Evolutionary conservation across 2,113 vertebrate genomes (phyloP).

Genomic region (Probosciger aterrimus): DNA sequence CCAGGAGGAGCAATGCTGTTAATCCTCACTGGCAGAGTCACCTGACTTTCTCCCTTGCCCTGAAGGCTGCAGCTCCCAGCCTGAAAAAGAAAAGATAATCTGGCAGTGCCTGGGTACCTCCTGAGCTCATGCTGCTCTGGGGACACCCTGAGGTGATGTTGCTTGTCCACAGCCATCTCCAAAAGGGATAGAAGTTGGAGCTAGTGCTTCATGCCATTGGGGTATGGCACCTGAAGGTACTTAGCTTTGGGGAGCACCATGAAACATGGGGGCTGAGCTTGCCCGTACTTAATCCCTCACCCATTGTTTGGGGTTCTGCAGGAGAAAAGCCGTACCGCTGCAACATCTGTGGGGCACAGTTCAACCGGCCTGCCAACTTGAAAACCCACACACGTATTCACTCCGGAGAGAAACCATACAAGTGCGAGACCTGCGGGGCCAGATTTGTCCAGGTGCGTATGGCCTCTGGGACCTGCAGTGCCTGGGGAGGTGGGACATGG

Average conservation of each 20-base stretch:
- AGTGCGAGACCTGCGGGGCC: conserved; percentile 90
- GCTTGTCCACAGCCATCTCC: background rate
- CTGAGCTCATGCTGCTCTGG: background rate
- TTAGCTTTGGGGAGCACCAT: background rate
- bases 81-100: background rate
- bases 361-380: conserved; percentile 96
- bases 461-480: background rate
- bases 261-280: background rate
- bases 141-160: accelerated
- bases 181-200: background rate
- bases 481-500: background rate
- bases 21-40: background rate
- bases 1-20: background rate
- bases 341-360: conserved; percentile 94
- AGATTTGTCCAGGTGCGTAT: conserved; percentile 77
- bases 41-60: background rate
- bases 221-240: background rate
- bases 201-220: background rate
- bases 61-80: background rate
- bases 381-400: conserved; percentile 97
- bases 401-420: conserved; percentile 98
- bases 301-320: conserved; percentile 23
- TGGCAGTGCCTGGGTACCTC: accelerated
- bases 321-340: conserved; percentile 96
- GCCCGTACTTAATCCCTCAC: background rate